Percentiles rank a stretch among this genome's conserved stretches.
Evolutionary conservation across 1,140 invertebrate genomes (phyloP).

Genomic region (Eulimnadia texana): DNA sequence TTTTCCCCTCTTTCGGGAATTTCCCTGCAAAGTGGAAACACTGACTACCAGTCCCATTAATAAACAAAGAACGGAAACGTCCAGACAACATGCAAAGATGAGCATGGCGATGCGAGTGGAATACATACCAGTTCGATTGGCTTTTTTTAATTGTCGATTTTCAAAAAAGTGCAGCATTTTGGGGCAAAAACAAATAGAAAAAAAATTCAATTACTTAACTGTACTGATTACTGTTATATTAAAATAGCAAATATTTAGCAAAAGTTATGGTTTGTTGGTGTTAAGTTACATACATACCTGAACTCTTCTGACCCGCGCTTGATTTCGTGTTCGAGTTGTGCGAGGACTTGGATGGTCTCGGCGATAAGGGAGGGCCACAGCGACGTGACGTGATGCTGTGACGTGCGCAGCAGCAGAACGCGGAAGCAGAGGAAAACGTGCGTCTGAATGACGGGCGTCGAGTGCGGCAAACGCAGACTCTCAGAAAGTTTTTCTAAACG

Average conservation of each 20-base stretch:
- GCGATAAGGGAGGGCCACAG: slow-evolving; percentile 89
- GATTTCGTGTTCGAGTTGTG: slow-evolving; percentile 79
- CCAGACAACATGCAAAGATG: background rate
- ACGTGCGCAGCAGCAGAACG: slow-evolving; percentile 74
- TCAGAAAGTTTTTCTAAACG: slow-evolving; percentile 68
- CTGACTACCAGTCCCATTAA: background rate
- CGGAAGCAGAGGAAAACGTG: slow-evolving; percentile 84
- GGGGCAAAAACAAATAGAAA: too few species aligned
- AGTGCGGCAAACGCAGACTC: slow-evolving; percentile 59
- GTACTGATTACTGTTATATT: too few species aligned
- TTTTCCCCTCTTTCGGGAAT: too few species aligned
- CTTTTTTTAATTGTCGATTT: too few species aligned
- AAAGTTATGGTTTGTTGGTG: too few species aligned
- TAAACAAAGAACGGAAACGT: slow-evolving; percentile 1
- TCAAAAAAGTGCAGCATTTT: too few species aligned
- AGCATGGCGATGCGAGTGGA: too few species aligned
- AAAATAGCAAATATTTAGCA: too few species aligned
- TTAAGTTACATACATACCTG: slow-evolving; percentile 51
- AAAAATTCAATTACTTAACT: too few species aligned
- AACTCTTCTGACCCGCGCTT: slow-evolving; percentile 62
- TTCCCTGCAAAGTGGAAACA: too few species aligned
- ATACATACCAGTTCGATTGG: too few species aligned
- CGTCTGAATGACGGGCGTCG: slow-evolving; percentile 66
- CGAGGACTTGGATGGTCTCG: slow-evolving; percentile 80
- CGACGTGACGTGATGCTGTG: slow-evolving; percentile 69